Evolutionary conservation across 2,888 invertebrate species (phyloP).

Genomic region (Hydriomena furcata): DNA sequence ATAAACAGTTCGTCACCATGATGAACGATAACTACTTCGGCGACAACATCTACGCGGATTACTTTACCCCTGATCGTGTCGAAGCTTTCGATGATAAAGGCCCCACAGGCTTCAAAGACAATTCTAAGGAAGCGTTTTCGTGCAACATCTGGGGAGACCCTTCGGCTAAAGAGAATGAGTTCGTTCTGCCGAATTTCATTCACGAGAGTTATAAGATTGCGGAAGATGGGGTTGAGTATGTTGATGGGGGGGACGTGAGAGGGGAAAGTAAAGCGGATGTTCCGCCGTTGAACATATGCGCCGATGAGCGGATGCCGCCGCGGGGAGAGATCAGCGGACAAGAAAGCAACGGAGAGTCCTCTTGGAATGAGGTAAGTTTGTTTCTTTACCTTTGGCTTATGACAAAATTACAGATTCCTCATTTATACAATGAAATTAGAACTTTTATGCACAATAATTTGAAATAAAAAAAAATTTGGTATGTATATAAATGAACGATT

Average conservation of each 20-base stretch:
- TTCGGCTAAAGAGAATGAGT: slow-evolving; percentile 70
- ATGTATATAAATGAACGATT: too few relatives aligned
- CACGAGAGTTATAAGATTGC: slow-evolving; percentile 76
- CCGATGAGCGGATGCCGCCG: slow-evolving; percentile 94
- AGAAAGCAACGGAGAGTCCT: slow-evolving; percentile 92
- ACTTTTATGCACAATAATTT: too few relatives aligned
- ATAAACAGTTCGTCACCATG: slow-evolving; percentile 75
- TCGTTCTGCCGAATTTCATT: slow-evolving; percentile 74
- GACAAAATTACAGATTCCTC: too few relatives aligned
- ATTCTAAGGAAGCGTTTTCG: slow-evolving; percentile 37
- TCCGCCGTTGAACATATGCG: slow-evolving; percentile 87
- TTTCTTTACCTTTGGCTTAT: background rate
- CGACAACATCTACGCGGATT: slow-evolving; percentile 76
- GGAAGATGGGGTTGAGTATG: slow-evolving; percentile 63
- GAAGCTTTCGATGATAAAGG: slow-evolving; percentile 67
- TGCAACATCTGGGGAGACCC: slow-evolving; percentile 67
- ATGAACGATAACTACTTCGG: slow-evolving; percentile 79
- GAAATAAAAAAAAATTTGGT: too few relatives aligned
- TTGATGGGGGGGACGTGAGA: slow-evolving; percentile 52
- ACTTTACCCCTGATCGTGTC: slow-evolving; percentile 72
- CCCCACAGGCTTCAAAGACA: slow-evolving; percentile 56
- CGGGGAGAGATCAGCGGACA: slow-evolving; percentile 94
- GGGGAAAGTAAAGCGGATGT: slow-evolving; percentile 69
- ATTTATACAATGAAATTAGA: too few relatives aligned
- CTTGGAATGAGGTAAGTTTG: slow-evolving; percentile 87